Conservation (phyloP, 1,140 invertebrate genomes). For the Drosophila lowei region DNA sequence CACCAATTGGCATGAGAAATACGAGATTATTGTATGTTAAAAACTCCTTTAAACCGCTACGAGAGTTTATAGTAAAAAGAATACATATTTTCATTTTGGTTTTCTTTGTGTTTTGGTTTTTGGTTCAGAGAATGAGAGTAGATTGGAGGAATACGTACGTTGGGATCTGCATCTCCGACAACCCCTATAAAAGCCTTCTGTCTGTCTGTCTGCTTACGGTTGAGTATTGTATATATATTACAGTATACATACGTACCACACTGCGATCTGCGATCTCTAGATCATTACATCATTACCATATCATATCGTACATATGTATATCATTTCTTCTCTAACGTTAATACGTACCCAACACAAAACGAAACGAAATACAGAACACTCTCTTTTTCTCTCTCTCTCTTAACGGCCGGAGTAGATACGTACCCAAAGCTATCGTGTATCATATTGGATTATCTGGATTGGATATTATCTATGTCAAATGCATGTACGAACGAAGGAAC, state of each 20-base stretch:
- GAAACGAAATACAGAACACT: conserved; percentile 33
- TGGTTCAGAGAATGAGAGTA: conserved; percentile 33
- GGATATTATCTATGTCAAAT: conserved; percentile 23
- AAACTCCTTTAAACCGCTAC: conserved; percentile 29
- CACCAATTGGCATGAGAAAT: conserved; percentile 30
- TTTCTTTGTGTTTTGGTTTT: conserved; percentile 18
- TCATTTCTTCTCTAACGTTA: conserved; percentile 34
- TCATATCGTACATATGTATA: conserved; percentile 2
- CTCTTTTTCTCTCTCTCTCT: not conserved
- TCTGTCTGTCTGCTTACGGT: conserved; percentile 14
- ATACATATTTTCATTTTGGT: conserved; percentile 40
- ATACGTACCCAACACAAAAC: conserved; percentile 57
- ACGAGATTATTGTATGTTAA: conserved; percentile 14
- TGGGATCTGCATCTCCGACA: conserved; percentile 53
- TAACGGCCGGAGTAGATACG: conserved; percentile 47
- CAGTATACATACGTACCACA: conserved; percentile 64
- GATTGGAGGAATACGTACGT: conserved; percentile 54
- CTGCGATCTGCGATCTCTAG: conserved; percentile 31
- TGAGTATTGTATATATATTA: conserved; percentile 10
- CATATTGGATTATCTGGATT: conserved; percentile 19
- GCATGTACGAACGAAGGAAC: too few relatives aligned
- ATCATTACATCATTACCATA: not conserved
- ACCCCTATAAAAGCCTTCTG: conserved; percentile 40
- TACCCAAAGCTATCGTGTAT: conserved; percentile 59
- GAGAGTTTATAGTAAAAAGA: conserved; percentile 37